Evolutionary conservation across 1,140 invertebrate genomes (phyloP), one percentile per base, ranked within the genome.

Genomic region (Samia ricini): DNA sequence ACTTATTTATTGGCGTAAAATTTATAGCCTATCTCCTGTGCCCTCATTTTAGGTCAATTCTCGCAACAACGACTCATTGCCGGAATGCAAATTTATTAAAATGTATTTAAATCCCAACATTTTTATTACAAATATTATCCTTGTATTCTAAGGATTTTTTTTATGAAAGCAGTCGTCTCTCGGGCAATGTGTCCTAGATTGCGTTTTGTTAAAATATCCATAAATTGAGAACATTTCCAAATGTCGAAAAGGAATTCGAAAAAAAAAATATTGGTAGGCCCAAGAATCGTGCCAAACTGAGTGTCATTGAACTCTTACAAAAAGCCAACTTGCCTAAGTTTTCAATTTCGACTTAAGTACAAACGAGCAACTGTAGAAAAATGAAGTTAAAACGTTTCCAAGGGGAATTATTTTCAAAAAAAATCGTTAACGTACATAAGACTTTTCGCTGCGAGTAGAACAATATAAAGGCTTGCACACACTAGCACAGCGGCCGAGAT

Each of bases 251-350:
- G 54, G 56, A 72, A 71, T 42, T 42, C 10, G 51, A 52, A 52
- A 52, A 51, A 51, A 76, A 86, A 88, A 86, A 88, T 83, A 79
- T 85, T 75, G 74, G 76, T 81, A 77, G 79, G 81, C 79, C 68
- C 72, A 69, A 83, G 79, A 77, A 76, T 76, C 81, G 82, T 83
- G 84, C 86, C 84, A 89, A 87, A 87, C 81, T 72, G 68, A 69
- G 78, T 86, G 86, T 89, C 86, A 85, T 77, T 89, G 86, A 89
- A 85, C 86, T 74, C 76, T 71, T 74, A 79, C 79, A 79, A 85
- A 87, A 85, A 81, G 80, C 79, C 82, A 79, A 73, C 74, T 76
- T 74, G 66, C 51, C 61, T 51, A 2, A 22, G 21, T 36, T 42
- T 42, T 50, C 4, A 85, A 85, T 79, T 76, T 70, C 64, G 54